Evolutionary conservation across 2,797 vertebrate species (phyloP).

Genomic region (Orestias chungarensis): DNA sequence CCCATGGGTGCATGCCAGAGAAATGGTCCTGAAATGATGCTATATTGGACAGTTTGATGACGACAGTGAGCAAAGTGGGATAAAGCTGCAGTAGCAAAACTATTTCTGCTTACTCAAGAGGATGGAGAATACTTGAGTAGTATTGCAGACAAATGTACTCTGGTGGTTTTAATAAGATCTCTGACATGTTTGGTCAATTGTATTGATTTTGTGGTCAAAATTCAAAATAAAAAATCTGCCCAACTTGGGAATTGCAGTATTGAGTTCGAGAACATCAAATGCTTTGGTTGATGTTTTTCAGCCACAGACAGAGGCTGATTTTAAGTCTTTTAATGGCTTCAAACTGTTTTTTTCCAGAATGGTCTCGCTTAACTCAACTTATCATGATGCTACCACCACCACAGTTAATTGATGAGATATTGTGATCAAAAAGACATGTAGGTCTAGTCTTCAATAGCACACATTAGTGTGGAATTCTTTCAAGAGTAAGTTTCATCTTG

Average conservation of each 20-base stretch:
- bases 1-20: conserved; percentile 37
- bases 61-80: conserved; percentile 2
- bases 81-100: conserved; percentile 8
- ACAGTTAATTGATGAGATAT: too few relatives aligned
- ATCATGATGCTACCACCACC: too few relatives aligned
- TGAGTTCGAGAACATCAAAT: conserved; percentile 21
- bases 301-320: too few relatives aligned
- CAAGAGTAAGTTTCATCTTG: background rate
- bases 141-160: conserved; percentile 59
- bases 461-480: background rate
- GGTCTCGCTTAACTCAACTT: background rate
- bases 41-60: background rate
- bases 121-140: conserved; percentile 25
- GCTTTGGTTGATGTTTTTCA: conserved; percentile 15
- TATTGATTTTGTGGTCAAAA: conserved; percentile 17
- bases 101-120: conserved; percentile 1
- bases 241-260: conserved; percentile 17
- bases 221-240: conserved; percentile 17
- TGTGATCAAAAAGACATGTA: too few relatives aligned
- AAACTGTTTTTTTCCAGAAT: background rate
- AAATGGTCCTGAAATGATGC: conserved; percentile 14
- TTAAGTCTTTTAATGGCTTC: too few relatives aligned
- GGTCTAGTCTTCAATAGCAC: background rate
- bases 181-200: conserved; percentile 31
- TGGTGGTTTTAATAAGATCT: conserved; percentile 31